A percentile compares a stretch with the other conserved stretches of the same genome.
Evolutionary conservation across 2,797 vertebrate species (phyloP).

Genomic region (Holocentrus rufus): DNA sequence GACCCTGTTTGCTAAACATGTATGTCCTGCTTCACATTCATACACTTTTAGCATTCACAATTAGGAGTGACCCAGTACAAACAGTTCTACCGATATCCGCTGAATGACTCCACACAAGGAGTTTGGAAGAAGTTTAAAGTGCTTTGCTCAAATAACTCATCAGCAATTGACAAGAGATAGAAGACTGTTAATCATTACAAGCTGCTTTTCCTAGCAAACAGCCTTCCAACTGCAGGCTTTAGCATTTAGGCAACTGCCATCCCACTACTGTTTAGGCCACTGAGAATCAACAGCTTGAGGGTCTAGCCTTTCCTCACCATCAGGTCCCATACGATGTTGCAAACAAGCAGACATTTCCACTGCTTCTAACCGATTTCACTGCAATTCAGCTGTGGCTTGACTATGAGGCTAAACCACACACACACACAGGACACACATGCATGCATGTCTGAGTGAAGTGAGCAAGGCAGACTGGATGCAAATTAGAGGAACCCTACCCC

Average conservation of each 20-base stretch:
- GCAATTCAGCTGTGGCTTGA: neutral
- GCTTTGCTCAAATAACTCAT: neutral
- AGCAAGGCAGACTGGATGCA: slow-evolving; percentile 42
- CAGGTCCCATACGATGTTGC: neutral
- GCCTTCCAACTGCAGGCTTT: neutral
- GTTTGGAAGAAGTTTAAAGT: neutral
- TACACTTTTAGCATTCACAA: neutral
- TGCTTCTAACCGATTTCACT: neutral
- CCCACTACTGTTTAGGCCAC: neutral
- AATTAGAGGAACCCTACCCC: slow-evolving; percentile 38
- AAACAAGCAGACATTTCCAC: neutral
- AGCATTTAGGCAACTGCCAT: neutral
- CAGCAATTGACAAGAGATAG: slow-evolving; percentile 8
- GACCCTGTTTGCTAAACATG: no score
- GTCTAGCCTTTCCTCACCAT: neutral
- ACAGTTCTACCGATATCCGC: neutral
- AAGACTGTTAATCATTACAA: neutral
- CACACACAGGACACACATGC: neutral
- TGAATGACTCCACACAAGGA: no score
- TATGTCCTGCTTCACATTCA: neutral
- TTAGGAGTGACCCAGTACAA: neutral
- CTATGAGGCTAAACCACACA: neutral
- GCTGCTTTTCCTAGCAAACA: neutral
- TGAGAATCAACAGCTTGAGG: neutral
- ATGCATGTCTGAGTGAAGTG: slow-evolving; percentile 12